These are phyloP conservation scores for Plestiodon gilberti DNA, from an alignment of 2,113 vertebrate species.

Conservation along the genomic window DNA sequence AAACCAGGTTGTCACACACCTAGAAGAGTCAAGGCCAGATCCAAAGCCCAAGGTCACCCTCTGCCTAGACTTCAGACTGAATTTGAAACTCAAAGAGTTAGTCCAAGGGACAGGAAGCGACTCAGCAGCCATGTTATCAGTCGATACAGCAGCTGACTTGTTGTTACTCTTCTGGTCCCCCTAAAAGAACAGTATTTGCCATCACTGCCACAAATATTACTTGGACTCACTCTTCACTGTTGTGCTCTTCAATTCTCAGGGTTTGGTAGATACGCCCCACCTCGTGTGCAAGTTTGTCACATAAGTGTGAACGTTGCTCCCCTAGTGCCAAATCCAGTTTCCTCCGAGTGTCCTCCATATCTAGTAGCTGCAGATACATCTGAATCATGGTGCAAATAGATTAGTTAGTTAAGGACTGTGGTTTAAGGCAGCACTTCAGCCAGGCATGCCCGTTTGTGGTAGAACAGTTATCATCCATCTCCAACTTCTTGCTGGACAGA, in stretches of 20 bases:
- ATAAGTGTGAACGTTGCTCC: constrained; percentile 63
- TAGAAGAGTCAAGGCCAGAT: background rate
- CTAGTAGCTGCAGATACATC: constrained; percentile 87
- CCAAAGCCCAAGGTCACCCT: background rate
- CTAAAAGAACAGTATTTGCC: too few species aligned
- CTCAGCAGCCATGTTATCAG: background rate
- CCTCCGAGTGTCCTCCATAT: constrained; percentile 83
- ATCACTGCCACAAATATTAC: background rate
- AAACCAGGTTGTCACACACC: background rate
- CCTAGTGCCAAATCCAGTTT: constrained; percentile 69
- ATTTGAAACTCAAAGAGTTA: too few species aligned
- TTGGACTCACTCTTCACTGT: constrained; percentile 70
- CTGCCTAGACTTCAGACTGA: background rate
- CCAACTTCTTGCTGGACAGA: background rate
- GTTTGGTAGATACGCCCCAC: constrained; percentile 80
- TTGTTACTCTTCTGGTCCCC: too few species aligned
- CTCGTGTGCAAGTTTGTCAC: constrained; percentile 75
- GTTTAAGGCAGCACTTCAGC: background rate
- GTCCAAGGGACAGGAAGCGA: background rate
- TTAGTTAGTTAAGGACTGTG: background rate
- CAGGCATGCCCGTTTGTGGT: background rate
- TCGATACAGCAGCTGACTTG: too few species aligned
- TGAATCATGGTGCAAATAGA: constrained; percentile 24
- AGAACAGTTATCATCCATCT: background rate
- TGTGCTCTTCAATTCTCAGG: constrained; percentile 74